These are phyloP conservation scores for Arenaria interpres DNA, from an alignment of 2,113 vertebrate species.

Conservation along the genomic window DNA sequence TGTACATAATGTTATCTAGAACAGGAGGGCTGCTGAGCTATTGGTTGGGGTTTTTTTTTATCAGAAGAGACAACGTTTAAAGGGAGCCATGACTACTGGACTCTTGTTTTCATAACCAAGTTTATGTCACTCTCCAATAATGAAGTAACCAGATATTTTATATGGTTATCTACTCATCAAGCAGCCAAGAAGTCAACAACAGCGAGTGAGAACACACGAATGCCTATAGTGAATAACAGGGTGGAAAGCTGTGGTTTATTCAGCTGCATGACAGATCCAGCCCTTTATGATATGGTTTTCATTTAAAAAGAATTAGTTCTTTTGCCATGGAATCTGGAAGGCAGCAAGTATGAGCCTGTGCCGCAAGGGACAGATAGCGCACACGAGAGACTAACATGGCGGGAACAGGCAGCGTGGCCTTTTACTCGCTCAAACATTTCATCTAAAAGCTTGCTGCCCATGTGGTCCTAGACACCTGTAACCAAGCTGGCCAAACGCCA, in stretches of 20 bases:
- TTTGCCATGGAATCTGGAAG: conserved; percentile 43
- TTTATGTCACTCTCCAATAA: conserved; percentile 15
- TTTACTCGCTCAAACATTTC: not conserved
- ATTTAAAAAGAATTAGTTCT: conserved; percentile 62
- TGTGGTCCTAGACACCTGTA: not conserved
- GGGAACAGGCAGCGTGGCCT: not conserved
- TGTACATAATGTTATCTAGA: not conserved
- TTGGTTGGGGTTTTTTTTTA: not conserved
- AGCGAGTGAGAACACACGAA: conserved; percentile 38
- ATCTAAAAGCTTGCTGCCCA: not conserved
- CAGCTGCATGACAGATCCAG: conserved; percentile 67
- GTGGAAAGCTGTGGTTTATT: conserved; percentile 65
- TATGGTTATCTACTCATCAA: conserved; percentile 35
- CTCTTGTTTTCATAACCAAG: conserved; percentile 32
- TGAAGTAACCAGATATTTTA: conserved; percentile 34
- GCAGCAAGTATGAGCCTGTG: not conserved
- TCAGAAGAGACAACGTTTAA: not conserved
- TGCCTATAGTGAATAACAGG: conserved; percentile 39
- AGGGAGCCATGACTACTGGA: conserved; percentile 11
- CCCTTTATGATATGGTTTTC: conserved; percentile 62
- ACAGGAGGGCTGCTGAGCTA: not conserved
- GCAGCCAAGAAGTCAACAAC: conserved; percentile 27
- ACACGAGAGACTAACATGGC: not conserved
- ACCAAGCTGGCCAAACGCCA: not conserved
- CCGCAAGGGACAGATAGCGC: not conserved